Percentiles rank a stretch among this genome's conserved stretches.
phyloP scores from a whole-genome alignment of 53 echinoderm and acorn worm genomes.

The Arbacia lixula region DNA sequence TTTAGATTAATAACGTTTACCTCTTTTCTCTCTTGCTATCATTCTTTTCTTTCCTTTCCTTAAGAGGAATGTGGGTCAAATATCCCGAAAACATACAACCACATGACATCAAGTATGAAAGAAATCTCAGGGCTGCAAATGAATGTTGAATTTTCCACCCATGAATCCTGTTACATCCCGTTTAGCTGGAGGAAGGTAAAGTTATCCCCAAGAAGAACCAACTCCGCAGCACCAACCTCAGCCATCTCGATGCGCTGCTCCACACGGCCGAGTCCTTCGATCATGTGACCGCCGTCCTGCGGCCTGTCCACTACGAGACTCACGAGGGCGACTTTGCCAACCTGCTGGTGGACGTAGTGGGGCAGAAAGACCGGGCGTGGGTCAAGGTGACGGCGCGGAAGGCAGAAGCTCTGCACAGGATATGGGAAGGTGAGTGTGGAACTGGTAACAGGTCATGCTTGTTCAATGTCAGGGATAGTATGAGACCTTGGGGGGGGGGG shows the following conservation, averaged over 20 bases:
- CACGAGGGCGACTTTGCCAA: slow-evolving; percentile 58
- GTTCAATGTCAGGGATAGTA: too few relatives aligned
- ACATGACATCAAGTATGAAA: too few relatives aligned
- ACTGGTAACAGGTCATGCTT: too few relatives aligned
- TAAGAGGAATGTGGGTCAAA: too few relatives aligned
- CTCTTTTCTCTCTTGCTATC: too few relatives aligned
- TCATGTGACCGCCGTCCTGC: slow-evolving; percentile 72
- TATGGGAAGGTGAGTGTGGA: slow-evolving; percentile 77
- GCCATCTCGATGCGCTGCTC: slow-evolving; percentile 85
- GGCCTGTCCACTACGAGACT: slow-evolving; percentile 70
- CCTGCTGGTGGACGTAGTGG: slow-evolving; percentile 82
- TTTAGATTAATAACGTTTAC: too few relatives aligned
- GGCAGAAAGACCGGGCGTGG: slow-evolving; percentile 76
- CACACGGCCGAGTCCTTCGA: slow-evolving; percentile 78
- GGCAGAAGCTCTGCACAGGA: slow-evolving; percentile 89
- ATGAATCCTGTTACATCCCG: too few relatives aligned
- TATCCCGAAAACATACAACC: too few relatives aligned
- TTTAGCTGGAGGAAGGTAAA: slow-evolving; percentile 72
- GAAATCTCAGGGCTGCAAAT: too few relatives aligned
- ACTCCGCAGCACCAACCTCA: slow-evolving; percentile 86
- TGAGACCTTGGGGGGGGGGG: too few relatives aligned
- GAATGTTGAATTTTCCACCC: too few relatives aligned
- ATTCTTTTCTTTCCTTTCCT: too few relatives aligned
- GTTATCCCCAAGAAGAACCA: slow-evolving; percentile 81
- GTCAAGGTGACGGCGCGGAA: slow-evolving; percentile 95